phyloP scores from a whole-genome alignment of 2,113 vertebrate species.

The Leucopsar rothschildi region DNA sequence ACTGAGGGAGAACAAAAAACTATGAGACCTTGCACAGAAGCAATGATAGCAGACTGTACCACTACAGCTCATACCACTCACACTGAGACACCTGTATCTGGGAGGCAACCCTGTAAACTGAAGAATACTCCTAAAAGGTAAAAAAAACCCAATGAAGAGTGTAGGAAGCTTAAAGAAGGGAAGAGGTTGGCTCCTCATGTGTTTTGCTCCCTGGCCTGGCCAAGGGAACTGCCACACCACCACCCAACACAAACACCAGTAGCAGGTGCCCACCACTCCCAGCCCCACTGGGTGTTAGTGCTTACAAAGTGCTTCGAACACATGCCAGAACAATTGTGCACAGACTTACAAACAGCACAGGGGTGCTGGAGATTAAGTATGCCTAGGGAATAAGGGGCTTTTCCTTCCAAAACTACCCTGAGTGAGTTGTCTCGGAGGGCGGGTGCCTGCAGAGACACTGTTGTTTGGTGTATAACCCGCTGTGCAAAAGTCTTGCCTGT shows the following conservation, averaged over 20 bases:
- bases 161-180: not conserved
- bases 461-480: accelerated
- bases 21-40: not conserved
- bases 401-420: not conserved
- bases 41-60: not conserved
- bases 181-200: not conserved
- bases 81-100: not conserved
- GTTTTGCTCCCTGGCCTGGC: not conserved
- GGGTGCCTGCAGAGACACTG: not conserved
- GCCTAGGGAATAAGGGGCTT: not conserved
- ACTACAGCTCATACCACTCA: not conserved
- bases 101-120: not conserved
- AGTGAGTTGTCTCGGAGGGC: accelerated
- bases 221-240: not conserved
- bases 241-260: not conserved
- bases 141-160: not conserved
- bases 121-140: not conserved
- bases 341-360: not conserved
- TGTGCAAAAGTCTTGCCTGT: not conserved
- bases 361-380: not conserved
- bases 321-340: not conserved
- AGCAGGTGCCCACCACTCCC: not conserved
- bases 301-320: not conserved
- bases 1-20: not conserved
- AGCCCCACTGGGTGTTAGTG: no score